Base-by-base conservation (phyloP, 2,888 invertebrate genomes). In the Caenorhabditis sulstoni region DNA sequence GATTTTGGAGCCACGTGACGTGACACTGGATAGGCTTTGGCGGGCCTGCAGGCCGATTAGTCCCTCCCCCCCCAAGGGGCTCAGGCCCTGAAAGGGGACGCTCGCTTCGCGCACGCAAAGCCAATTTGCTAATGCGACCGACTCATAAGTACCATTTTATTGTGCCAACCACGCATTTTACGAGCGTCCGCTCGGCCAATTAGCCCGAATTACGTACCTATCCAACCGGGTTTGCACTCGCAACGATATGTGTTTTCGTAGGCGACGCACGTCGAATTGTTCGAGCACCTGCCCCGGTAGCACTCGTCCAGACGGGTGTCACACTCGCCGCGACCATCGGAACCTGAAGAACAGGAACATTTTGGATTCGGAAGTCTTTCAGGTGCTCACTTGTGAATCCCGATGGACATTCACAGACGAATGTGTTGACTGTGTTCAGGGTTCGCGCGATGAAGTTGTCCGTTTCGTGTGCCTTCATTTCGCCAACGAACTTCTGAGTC, bases 361-460 rank as follows among this genome's bases (percentile, higher is more conserved):
- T 3, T 29, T 3, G 4, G 29, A 29, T 29, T 3, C 29, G 29
- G 29, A 29, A 5, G 29, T 5, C 29, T 3, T 29, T n/a, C n/a
- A n/a, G n/a, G 29, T 29, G 29, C 29, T 81, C 23, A 89, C 89
- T 89, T 49, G 87, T 86, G 62, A 89, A 89, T 61, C 89, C 89
- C 39, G 74, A 62, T n/a, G 89, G 89, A 66, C 89, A 89, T 74
- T 89, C 88, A 74, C 89, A 89, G 11, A 77, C 73, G 73, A 88
- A 88, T 12, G 89, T 86, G 73, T 86, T 81, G 44, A 88, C 73
- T 8, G 88, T 88, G 55, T 83, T 80, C 41, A 89, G 68, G 8
- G 88, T 82, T n/a, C 82, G 78, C 49, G 88, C 81, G 23, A 89
- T 61, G 67, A 89, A 88, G 70, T 86, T 87, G 74, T 89, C 89